Conservation (phyloP, 2,113 vertebrate species). For the Corvus hawaiiensis region DNA sequence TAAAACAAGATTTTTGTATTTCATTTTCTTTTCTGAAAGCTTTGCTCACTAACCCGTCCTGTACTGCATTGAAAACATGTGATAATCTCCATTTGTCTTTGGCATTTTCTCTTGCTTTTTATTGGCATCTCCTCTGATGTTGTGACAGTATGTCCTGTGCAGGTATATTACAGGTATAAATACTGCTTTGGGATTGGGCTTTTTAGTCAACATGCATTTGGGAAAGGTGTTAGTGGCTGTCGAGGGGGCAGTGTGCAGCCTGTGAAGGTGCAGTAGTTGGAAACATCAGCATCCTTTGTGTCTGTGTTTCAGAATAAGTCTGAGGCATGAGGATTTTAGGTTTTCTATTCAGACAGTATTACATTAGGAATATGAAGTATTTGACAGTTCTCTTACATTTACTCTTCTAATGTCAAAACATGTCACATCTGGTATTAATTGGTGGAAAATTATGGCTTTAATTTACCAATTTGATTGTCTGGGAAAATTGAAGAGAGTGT, state of each 20-base stretch:
- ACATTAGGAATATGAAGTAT: slow-evolving; percentile 29
- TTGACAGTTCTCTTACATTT: slow-evolving; percentile 55
- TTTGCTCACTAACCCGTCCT: slow-evolving; percentile 22
- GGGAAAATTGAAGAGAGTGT: slow-evolving; percentile 22
- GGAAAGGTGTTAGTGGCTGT: slow-evolving; percentile 21
- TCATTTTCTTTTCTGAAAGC: slow-evolving; percentile 52
- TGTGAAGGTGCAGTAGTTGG: neutral
- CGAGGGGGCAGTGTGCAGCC: neutral
- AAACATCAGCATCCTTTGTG: neutral
- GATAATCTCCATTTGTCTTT: slow-evolving; percentile 52
- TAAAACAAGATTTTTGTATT: neutral
- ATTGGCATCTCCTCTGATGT: neutral
- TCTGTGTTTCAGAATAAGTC: slow-evolving; percentile 29
- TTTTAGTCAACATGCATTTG: slow-evolving; percentile 31
- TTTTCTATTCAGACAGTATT: neutral
- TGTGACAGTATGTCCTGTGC: neutral
- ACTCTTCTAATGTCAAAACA: slow-evolving; percentile 66
- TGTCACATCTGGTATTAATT: slow-evolving; percentile 64
- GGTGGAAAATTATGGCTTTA: slow-evolving; percentile 53
- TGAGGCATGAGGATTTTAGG: slow-evolving; percentile 42
- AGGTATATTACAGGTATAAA: neutral
- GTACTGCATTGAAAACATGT: neutral
- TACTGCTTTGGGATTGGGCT: neutral
- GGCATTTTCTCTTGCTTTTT: slow-evolving; percentile 35
- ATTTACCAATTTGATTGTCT: slow-evolving; percentile 62